These are phyloP conservation scores for Asarcornis scutulata DNA, from an alignment of 2,113 vertebrate species.

Conservation along the genomic window DNA sequence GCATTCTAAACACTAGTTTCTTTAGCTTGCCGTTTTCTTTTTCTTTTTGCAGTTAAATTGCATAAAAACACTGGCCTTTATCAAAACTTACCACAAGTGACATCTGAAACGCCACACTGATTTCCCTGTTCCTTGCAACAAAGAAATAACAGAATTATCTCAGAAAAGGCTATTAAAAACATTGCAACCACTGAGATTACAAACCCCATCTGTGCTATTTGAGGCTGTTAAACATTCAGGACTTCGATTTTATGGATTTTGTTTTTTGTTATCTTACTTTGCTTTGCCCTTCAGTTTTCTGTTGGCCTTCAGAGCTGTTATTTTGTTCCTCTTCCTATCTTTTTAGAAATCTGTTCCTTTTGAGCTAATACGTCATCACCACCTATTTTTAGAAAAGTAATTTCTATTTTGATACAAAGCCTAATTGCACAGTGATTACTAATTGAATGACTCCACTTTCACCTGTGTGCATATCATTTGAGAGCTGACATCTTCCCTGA, in stretches of 20 bases:
- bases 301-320: background rate
- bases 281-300: background rate
- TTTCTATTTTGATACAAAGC: constrained; percentile 46
- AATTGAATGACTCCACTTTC: background rate
- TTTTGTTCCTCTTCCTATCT: background rate
- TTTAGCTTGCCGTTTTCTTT: background rate
- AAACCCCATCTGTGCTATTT: background rate
- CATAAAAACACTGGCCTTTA: background rate
- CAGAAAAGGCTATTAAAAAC: constrained; percentile 24
- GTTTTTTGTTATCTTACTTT: background rate
- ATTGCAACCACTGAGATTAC: background rate
- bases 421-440: constrained; percentile 40
- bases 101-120: background rate
- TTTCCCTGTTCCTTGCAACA: background rate
- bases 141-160: background rate
- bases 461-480: background rate
- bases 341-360: background rate
- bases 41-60: background rate
- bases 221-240: background rate
- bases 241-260: background rate
- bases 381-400: constrained; percentile 34
- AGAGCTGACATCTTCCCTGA: background rate
- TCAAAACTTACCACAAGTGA: background rate
- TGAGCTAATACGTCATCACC: background rate
- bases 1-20: background rate